These are phyloP conservation scores for Aradus depressus DNA, from an alignment of 2,888 invertebrate species.

Conservation along the genomic window DNA sequence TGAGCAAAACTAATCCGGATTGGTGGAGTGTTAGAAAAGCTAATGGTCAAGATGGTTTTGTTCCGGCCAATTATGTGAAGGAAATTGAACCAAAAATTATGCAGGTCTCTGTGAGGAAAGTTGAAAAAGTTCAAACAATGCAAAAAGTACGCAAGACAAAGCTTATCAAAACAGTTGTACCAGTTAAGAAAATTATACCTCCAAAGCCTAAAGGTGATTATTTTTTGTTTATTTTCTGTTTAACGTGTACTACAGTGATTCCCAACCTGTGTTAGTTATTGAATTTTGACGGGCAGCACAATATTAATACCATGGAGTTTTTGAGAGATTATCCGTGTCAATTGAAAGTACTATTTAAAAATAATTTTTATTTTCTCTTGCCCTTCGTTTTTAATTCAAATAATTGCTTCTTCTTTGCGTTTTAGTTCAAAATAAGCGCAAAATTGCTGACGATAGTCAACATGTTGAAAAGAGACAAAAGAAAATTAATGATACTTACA, in stretches of 20 bases:
- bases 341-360: background rate
- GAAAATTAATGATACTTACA: constrained; percentile 69
- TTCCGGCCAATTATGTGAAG: constrained; percentile 92
- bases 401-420: too few relatives aligned
- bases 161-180: constrained; percentile 73
- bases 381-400: too few relatives aligned
- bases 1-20: constrained; percentile 91
- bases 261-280: background rate
- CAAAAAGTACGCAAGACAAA: constrained; percentile 84
- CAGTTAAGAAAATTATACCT: constrained; percentile 45
- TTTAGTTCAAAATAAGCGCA: constrained; percentile 25
- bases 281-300: too few relatives aligned
- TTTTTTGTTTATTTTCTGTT: background rate
- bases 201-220: constrained; percentile 32
- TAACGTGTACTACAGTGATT: background rate
- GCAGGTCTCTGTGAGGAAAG: constrained; percentile 69
- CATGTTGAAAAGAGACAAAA: constrained; percentile 70
- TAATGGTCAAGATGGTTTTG: constrained; percentile 88
- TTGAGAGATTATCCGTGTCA: background rate
- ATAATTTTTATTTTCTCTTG: background rate
- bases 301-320: too few relatives aligned
- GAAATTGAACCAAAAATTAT: constrained; percentile 83
- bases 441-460: constrained; percentile 48
- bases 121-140: constrained; percentile 70
- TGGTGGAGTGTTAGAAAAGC: constrained; percentile 98